Evolutionary conservation across 2,888 invertebrate species (phyloP), one percentile per base, ranked within the genome.

Genomic region (Byasa hedistus): DNA sequence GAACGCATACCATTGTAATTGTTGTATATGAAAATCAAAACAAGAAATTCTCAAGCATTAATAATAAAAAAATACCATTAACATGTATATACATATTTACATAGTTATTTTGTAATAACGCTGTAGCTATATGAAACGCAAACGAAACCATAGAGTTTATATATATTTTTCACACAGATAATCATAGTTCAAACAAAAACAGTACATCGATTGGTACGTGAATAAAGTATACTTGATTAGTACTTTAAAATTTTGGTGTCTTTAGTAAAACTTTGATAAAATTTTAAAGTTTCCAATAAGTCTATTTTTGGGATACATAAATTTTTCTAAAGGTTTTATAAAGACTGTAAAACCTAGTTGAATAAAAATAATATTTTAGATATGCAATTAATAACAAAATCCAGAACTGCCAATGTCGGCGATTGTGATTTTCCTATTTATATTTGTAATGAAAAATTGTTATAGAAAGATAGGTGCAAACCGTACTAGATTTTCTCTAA

Each of bases 41-140:
- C 74, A 68, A 69, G 82, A 76, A 81, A 79, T 77, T 57, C 79
- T 79, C 79, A 84, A 80, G 80, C 76, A 79, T 82, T 80, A 79
- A 80, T 63, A 80, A 82, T 77, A 77, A 76, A 75, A 72, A 84
- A 86, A 86, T 86, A 87, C 86, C 84, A 84, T 84, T 87, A 87
- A 81, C 80, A 81, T 85, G 80, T 90, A 89, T 90, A 80, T 91
- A 91, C 90, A 91, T 91, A 90, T 91, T 89, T 90, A 90, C 90
- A 90, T 87, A 87, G 86, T 81, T 77, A 79, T 81, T 78, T 58
- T 59, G 15, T 72, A 75, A 72, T 69, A 79, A 77, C 77, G 66
- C 69, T 75, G 76, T 73, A 79, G 80, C 74, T 80, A 80, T 77
- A 80, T 78, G 75, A 80, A 83, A 83, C 77, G 70, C 77, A 79